Evolutionary conservation across 1,140 invertebrate species (phyloP), one percentile per base, ranked within the genome.

Genomic region (Microplitis mediator): DNA sequence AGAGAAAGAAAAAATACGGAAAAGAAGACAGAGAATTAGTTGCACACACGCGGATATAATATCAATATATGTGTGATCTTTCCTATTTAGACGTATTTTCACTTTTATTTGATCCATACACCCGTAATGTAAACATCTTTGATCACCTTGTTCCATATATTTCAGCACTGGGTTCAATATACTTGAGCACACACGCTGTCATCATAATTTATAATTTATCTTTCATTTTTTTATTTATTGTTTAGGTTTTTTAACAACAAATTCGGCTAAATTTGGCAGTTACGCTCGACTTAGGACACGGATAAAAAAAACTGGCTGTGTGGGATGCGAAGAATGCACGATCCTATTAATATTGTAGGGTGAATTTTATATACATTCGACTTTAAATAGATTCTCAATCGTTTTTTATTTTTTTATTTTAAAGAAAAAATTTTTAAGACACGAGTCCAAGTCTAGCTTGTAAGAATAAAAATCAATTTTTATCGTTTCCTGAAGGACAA

Each of bases 121-220:
- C 14, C 4, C 13, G 62, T 35, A 36, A 50, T 31, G 65, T 67
- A 67, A 67, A 67, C 65, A 67, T 67, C 16, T 45, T 64, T 67
- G 39, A 67, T 50, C 52, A 32, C 45, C 45, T 32, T 52, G 6
- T 67, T 39, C 36, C 34, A 45, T 13, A 45, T 45, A 45, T 2
- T 36, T 36, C 14, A 50, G 50, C 34, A 65, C 36, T 8, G 52
- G 51, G 63, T 65, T 65, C 63, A 62, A 62, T 62, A 62, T 62
- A 62, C 60, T 39, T 35, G 2, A 16, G 2, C 4, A 23, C 56
- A 31, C 14, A 23, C 56, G 4, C 3, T 16, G 9, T 23, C 23
- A 23, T 31, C 3, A 31, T 16, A 58, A n/a, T 54, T 54, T 54
- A 11, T 11, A 45, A 45, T 45, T 45, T 5, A 6, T 6, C 4